Conservation (phyloP, 2,113 vertebrate genomes). For the Takifugu bimaculatus region DNA sequence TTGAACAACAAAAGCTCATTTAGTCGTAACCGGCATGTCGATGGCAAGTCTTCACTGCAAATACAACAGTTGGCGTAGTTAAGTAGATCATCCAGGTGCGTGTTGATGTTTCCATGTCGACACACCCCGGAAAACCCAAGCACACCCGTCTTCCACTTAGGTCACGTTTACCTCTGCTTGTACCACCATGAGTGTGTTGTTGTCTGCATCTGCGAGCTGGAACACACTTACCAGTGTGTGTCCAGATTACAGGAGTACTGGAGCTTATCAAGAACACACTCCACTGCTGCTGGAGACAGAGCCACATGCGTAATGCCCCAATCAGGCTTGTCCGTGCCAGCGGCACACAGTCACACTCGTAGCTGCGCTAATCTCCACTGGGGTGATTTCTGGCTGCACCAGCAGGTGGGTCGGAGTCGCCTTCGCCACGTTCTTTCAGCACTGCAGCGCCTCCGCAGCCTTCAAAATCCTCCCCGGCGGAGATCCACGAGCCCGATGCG, state of each 20-base stretch:
- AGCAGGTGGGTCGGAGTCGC: constrained; percentile 48
- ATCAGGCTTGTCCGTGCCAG: constrained; percentile 23
- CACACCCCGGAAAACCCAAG: not conserved
- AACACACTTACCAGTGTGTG: constrained; percentile 1
- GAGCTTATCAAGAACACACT: constrained; percentile 21
- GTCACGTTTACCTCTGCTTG: not conserved
- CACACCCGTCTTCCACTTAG: not conserved
- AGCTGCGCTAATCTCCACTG: constrained; percentile 48
- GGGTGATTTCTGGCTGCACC: constrained; percentile 55
- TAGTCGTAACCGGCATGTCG: too few species aligned
- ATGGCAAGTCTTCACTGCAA: too few species aligned
- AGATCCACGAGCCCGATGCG: constrained; percentile 35
- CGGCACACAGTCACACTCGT: constrained; percentile 38
- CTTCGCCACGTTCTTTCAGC: constrained; percentile 30
- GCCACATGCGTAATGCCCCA: constrained; percentile 26
- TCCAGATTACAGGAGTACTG: constrained; percentile 21
- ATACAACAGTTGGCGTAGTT: too few species aligned
- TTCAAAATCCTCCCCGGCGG: constrained; percentile 20
- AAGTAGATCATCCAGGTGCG: too few species aligned
- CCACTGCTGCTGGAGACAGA: constrained; percentile 19
- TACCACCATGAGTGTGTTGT: not conserved
- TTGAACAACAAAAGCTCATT: too few species aligned
- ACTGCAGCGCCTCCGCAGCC: not conserved
- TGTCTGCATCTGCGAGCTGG: constrained; percentile 2
- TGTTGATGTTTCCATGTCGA: not conserved